A percentile compares a stretch with the other conserved stretches of the same genome.
Conservation (phyloP, 2,113 vertebrate genomes). For the Isurus oxyrinchus region DNA sequence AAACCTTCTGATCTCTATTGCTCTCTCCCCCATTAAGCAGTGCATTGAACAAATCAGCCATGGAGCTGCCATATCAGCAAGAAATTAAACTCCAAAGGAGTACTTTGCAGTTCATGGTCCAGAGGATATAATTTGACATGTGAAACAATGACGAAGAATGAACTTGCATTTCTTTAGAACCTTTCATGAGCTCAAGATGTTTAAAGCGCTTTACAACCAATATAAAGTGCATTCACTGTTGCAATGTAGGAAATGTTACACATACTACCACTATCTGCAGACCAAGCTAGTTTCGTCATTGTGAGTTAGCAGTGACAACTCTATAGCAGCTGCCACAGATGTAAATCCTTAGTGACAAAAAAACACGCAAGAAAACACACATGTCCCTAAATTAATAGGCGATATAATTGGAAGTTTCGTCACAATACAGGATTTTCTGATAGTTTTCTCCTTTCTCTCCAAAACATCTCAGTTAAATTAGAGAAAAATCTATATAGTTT, state of each 20-base stretch:
- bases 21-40: neutral
- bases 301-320: neutral
- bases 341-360: neutral
- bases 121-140: neutral
- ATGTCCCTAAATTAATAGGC: neutral
- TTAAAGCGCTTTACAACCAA: neutral
- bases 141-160: neutral
- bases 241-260: neutral
- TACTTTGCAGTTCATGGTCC: neutral
- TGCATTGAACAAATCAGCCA: neutral
- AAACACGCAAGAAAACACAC: neutral
- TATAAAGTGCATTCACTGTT: neutral
- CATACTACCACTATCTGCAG: neutral
- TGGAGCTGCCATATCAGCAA: neutral
- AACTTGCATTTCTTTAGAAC: neutral
- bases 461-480: neutral
- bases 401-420: neutral
- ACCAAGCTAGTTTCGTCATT: neutral
- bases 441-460: neutral
- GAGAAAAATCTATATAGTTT: neutral
- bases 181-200: neutral
- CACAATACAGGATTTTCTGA: neutral
- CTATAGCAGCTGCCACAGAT: neutral
- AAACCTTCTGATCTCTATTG: neutral
- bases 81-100: neutral